Percentiles rank a stretch among this genome's conserved stretches.
Evolutionary conservation across 2,888 invertebrate species (phyloP).

Genomic region (Rhamphomyia laevipes): DNA sequence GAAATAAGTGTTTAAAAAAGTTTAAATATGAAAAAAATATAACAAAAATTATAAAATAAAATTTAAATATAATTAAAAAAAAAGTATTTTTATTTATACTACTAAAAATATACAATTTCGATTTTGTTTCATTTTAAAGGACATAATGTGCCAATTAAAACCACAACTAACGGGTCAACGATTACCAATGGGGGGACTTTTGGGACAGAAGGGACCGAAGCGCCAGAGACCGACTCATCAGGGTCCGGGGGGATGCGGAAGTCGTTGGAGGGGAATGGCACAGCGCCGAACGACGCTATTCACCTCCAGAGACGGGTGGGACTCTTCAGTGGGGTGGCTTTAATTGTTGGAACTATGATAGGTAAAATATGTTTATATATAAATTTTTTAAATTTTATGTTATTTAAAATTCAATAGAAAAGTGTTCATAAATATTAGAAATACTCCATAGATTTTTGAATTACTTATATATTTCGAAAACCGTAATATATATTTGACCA

Average conservation of each 20-base stretch:
- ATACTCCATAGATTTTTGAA: too few relatives aligned
- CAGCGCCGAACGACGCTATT: constrained; percentile 93
- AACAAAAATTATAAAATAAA: too few relatives aligned
- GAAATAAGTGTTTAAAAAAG: too few relatives aligned
- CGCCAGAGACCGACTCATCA: constrained; percentile 42
- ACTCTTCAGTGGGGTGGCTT: constrained; percentile 97
- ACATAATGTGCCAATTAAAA: constrained; percentile 40
- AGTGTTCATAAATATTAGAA: constrained; percentile 7
- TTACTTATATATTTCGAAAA: neutral
- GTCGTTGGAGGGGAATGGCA: constrained; percentile 78
- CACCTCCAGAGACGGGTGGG: constrained; percentile 99
- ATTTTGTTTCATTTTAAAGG: constrained; percentile 10
- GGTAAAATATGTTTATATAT: constrained; percentile 45
- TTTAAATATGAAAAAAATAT: too few relatives aligned
- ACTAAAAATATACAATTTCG: neutral
- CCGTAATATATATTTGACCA: neutral
- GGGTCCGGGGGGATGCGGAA: constrained; percentile 41
- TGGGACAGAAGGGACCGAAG: constrained; percentile 40
- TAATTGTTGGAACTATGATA: constrained; percentile 98
- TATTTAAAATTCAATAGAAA: constrained; percentile 1
- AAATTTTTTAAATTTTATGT: constrained; percentile 1
- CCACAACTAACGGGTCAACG: constrained; percentile 37
- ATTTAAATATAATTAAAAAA: too few relatives aligned
- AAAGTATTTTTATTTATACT: too few relatives aligned
- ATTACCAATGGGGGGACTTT: constrained; percentile 37